These are phyloP conservation scores for Maconellicoccus hirsutus DNA, from an alignment of 1,140 invertebrate genomes.

Conservation along the genomic window DNA sequence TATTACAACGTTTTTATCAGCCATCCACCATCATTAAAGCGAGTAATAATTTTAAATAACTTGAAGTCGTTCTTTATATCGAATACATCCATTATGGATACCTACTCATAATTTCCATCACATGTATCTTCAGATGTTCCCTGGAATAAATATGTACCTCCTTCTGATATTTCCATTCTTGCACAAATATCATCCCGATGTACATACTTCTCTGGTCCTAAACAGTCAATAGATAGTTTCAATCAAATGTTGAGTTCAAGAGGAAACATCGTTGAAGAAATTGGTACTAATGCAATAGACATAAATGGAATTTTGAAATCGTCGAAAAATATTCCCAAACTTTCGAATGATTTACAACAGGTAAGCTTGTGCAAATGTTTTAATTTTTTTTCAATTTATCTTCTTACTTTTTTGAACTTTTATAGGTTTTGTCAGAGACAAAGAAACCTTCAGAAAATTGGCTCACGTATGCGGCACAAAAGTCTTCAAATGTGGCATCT, in stretches of 20 bases:
- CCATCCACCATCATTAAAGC: not conserved
- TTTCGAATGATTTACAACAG: not conserved
- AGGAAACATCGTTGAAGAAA: not conserved
- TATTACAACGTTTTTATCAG: constrained; percentile 44
- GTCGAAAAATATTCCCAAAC: not conserved
- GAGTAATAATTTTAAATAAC: not conserved
- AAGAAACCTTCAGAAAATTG: not conserved
- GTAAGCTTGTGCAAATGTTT: not conserved
- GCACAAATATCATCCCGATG: not conserved
- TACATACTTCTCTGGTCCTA: not conserved
- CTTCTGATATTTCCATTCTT: not conserved
- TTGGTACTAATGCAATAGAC: not conserved
- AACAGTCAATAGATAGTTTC: not conserved
- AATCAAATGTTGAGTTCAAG: not conserved
- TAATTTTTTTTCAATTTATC: not conserved
- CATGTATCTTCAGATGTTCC: not conserved
- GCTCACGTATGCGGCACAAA: not conserved
- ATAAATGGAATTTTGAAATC: not conserved
- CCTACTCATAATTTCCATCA: not conserved
- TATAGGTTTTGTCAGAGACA: not conserved
- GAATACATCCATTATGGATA: not conserved
- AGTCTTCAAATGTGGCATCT: not conserved
- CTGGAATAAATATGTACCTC: not conserved
- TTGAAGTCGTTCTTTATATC: too few species aligned
- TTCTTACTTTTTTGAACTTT: not conserved